These are phyloP conservation scores for Taphrorychus bicolor DNA, from an alignment of 2,888 invertebrate species.

Conservation along the genomic window DNA sequence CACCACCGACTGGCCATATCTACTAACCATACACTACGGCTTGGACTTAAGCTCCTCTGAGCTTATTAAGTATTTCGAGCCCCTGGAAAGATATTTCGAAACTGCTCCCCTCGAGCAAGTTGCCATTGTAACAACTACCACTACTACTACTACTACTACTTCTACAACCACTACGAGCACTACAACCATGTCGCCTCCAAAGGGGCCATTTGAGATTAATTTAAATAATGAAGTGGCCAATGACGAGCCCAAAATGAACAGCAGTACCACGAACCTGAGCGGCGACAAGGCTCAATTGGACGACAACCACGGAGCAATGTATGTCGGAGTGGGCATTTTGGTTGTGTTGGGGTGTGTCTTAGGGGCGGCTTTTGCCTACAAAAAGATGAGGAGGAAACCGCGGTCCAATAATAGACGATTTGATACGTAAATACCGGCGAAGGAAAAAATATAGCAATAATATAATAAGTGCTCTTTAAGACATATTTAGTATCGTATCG, in stretches of 20 bases:
- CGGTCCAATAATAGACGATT: slow-evolving; percentile 43
- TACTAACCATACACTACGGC: slow-evolving; percentile 62
- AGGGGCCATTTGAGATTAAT: not conserved
- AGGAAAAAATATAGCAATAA: too few species aligned
- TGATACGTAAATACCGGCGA: slow-evolving; percentile 41
- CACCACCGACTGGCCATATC: slow-evolving; percentile 60
- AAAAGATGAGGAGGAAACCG: slow-evolving; percentile 27
- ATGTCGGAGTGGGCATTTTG: slow-evolving; percentile 39
- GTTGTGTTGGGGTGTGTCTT: slow-evolving; percentile 28
- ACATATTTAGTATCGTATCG: not conserved
- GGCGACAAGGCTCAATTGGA: not conserved
- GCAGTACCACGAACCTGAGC: not conserved
- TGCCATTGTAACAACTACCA: slow-evolving; percentile 37
- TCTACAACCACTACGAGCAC: slow-evolving; percentile 30
- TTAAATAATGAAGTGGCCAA: slow-evolving; percentile 9
- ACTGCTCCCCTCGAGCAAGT: slow-evolving; percentile 55
- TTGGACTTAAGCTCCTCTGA: slow-evolving; percentile 62
- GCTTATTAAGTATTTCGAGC: slow-evolving; percentile 64
- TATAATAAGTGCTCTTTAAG: not conserved
- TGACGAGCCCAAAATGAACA: slow-evolving; percentile 21
- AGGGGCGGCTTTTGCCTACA: slow-evolving; percentile 19
- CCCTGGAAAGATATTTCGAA: slow-evolving; percentile 65
- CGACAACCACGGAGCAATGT: slow-evolving; percentile 35
- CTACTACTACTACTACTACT: slow-evolving; percentile 36
- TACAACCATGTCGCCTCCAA: slow-evolving; percentile 12